These are phyloP conservation scores for Isaurus tuberculatus DNA, from an alignment of 92 coral and sea anemone species.

Conservation along the genomic window DNA sequence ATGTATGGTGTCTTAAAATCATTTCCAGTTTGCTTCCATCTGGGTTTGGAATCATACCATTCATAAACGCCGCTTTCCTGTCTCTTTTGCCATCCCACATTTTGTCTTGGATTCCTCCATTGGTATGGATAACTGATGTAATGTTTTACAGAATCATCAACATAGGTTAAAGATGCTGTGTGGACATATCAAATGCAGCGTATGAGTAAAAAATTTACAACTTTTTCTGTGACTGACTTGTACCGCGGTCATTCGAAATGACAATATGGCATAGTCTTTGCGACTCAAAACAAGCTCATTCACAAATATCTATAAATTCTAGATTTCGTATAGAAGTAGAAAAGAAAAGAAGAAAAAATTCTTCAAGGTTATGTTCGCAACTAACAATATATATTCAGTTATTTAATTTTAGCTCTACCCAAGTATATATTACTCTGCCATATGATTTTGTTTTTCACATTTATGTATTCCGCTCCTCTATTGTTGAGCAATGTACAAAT, in stretches of 20 bases:
- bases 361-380: no score
- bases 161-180: neutral
- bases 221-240: no score
- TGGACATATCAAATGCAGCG: no score
- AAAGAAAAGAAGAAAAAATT: no score
- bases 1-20: neutral
- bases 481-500: conserved; percentile 49
- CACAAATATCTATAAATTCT: no score
- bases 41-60: neutral
- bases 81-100: neutral
- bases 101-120: neutral
- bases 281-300: no score
- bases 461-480: conserved; percentile 46
- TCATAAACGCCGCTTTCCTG: neutral
- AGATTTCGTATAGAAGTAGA: no score
- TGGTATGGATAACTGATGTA: neutral
- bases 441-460: neutral
- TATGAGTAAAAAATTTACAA: no score
- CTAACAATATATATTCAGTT: no score
- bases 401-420: neutral
- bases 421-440: no score
- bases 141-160: neutral
- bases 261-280: no score
- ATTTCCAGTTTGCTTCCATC: neutral
- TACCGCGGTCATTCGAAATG: no score